A percentile compares a stretch with the other conserved stretches of the same genome.
Evolutionary conservation across 2,113 vertebrate species (phyloP).

Genomic region (Sorex fumeus): DNA sequence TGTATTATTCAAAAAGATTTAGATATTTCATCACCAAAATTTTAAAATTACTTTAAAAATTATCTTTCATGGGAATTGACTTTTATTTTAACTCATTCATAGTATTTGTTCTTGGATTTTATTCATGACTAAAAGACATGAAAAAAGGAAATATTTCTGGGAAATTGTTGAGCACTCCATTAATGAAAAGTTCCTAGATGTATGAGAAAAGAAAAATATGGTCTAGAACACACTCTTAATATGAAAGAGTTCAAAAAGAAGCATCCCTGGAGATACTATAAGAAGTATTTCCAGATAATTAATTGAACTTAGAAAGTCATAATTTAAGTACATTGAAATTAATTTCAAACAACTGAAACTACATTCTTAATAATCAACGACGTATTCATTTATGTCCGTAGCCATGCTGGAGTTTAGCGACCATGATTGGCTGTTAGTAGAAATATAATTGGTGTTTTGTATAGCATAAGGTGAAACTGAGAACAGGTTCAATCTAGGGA

Average conservation of each 20-base stretch:
- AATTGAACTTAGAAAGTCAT: neutral
- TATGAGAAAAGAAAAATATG: neutral
- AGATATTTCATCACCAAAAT: too few species aligned
- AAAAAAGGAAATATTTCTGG: neutral
- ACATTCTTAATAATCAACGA: neutral
- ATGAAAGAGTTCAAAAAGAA: neutral
- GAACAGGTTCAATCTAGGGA: neutral
- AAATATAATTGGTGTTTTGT: neutral
- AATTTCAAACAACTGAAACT: neutral
- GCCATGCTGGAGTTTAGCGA: neutral
- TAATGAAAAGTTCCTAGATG: neutral
- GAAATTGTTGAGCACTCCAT: neutral
- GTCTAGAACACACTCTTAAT: neutral
- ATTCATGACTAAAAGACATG: neutral
- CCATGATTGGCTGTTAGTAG: neutral
- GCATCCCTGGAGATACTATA: neutral
- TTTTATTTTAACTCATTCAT: too few species aligned
- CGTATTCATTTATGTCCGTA: neutral
- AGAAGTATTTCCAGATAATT: neutral
- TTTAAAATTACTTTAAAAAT: neutral
- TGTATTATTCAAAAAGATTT: too few species aligned
- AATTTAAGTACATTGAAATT: neutral
- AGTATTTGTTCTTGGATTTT: too few species aligned
- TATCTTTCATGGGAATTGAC: neutral
- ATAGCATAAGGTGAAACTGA: neutral